phyloP scores from a whole-genome alignment of 2,797 vertebrate species.

The Poecilia wingei region DNA sequence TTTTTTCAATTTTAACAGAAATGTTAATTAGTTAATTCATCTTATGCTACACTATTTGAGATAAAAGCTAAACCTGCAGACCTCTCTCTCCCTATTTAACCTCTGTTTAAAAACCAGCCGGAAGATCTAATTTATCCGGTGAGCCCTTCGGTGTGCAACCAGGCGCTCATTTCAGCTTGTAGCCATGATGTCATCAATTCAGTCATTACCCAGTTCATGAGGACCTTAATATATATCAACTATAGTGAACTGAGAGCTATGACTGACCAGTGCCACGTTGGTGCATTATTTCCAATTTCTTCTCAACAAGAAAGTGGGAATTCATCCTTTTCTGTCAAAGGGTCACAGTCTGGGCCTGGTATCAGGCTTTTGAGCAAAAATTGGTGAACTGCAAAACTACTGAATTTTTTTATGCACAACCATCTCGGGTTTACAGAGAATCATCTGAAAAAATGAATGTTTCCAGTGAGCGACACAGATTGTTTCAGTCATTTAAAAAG shows the following conservation, averaged over 20 bases:
- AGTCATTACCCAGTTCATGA: neutral
- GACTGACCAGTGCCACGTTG: neutral
- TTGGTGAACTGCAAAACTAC: neutral
- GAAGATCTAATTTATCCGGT: neutral
- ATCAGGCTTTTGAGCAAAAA: neutral
- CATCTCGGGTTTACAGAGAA: neutral
- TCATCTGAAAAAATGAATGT: neutral
- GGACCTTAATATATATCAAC: neutral
- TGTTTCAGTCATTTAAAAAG: neutral
- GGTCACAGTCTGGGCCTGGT: neutral
- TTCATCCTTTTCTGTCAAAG: neutral
- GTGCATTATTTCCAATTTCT: neutral
- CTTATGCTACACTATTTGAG: neutral
- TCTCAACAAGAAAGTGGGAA: neutral
- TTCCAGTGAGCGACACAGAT: neutral
- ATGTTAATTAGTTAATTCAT: neutral
- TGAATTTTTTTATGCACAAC: neutral
- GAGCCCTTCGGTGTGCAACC: neutral
- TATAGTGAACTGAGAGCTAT: neutral
- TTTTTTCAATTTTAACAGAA: neutral
- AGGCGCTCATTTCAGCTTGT: neutral
- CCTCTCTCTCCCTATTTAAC: neutral
- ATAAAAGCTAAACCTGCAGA: neutral
- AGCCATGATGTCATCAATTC: neutral
- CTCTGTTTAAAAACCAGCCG: neutral